Evolutionary conservation across 2,888 invertebrate species (phyloP).

Genomic region (Caenorhabditis imperialis): DNA sequence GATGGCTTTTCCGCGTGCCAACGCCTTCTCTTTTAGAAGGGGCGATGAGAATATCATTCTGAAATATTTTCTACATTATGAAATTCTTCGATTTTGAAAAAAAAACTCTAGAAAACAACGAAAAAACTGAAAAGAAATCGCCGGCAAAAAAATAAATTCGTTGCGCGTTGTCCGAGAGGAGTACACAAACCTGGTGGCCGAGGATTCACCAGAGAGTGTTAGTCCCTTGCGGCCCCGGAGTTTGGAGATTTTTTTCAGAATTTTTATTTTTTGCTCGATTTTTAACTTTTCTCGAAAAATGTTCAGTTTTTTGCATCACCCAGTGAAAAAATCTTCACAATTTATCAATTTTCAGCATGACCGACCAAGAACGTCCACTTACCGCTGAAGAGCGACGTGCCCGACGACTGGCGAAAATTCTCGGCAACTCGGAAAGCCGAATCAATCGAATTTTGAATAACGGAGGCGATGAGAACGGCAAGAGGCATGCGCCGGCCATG

Average conservation of each 20-base stretch:
- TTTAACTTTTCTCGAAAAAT: no score
- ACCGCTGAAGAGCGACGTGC: conserved; percentile 59
- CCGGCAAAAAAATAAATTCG: neutral
- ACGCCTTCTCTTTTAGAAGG: conserved; percentile 56
- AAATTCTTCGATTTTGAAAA: conserved; percentile 17
- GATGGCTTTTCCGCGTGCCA: conserved; percentile 58
- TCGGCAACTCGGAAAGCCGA: conserved; percentile 56
- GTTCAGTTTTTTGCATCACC: neutral
- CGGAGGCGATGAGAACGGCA: conserved; percentile 51
- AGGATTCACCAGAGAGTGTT: no score
- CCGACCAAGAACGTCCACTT: conserved; percentile 23
- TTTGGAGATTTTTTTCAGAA: no score
- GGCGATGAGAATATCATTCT: conserved; percentile 58
- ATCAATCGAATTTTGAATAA: conserved; percentile 61
- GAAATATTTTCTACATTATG: no score
- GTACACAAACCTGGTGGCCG: no score
- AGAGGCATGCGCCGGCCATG: conserved; percentile 60
- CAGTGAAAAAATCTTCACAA: neutral
- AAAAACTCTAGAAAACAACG: conserved; percentile 3
- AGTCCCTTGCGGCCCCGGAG: no score
- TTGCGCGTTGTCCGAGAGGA: no score
- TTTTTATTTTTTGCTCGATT: no score
- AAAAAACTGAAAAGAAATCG: conserved; percentile 9
- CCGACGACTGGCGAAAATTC: conserved; percentile 56
- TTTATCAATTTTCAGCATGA: conserved; percentile 19